Percentiles rank a stretch among this genome's conserved stretches.
These are phyloP conservation scores for Phallusia fumigata DNA, from an alignment of 23 tunicate species.

Conservation along the genomic window DNA sequence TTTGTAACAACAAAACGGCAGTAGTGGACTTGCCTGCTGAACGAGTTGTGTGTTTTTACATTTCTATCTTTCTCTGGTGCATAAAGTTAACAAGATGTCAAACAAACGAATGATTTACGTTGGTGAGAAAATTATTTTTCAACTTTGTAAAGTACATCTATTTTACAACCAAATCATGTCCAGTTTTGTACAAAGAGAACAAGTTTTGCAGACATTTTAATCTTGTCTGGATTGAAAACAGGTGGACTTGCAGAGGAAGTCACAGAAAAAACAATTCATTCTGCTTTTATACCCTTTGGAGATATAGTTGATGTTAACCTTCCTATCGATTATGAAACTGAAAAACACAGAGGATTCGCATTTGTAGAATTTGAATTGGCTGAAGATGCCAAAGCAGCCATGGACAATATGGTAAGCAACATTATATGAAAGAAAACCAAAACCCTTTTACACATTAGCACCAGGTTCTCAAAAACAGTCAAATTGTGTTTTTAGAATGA, in stretches of 20 bases:
- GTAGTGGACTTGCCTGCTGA: no score
- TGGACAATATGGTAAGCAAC: slow-evolving; percentile 84
- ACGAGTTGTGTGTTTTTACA: no score
- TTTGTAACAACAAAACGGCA: no score
- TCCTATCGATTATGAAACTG: slow-evolving; percentile 97
- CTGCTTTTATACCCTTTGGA: slow-evolving; percentile 97
- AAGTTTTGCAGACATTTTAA: neutral
- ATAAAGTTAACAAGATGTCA: neutral
- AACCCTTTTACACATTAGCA: no score
- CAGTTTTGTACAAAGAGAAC: no score
- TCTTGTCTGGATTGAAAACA: neutral
- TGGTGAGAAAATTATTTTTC: slow-evolving; percentile 24
- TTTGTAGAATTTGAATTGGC: slow-evolving; percentile 88
- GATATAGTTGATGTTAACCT: slow-evolving; percentile 96
- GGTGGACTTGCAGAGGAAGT: slow-evolving; percentile 97
- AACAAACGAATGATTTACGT: slow-evolving; percentile 65
- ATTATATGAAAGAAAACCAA: no score
- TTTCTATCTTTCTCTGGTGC: no score
- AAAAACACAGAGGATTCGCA: slow-evolving; percentile 97
- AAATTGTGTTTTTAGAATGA: slow-evolving; percentile 45
- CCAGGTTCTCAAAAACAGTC: no score
- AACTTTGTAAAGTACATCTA: no score
- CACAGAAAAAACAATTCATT: slow-evolving; percentile 82
- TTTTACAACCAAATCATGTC: no score
- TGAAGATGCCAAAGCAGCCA: slow-evolving; percentile 97